A percentile compares a stretch with the other conserved stretches of the same genome.
phyloP scores from a whole-genome alignment of 2,888 invertebrate genomes.

The Agrochola circellaris region DNA sequence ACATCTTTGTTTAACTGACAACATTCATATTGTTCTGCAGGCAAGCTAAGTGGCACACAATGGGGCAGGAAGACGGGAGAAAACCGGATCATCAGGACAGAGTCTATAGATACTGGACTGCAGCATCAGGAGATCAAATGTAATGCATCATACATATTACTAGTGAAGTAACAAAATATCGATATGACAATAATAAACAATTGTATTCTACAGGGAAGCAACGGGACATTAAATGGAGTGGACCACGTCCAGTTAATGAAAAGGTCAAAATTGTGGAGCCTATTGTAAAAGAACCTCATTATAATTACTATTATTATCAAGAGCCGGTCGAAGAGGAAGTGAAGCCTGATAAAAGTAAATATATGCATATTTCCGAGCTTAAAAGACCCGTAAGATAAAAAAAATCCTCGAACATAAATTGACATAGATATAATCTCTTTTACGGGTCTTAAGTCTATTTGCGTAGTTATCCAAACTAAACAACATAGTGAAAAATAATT shows the following conservation, averaged over 20 bases:
- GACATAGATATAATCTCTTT: too few species aligned
- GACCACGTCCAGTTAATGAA: conserved; percentile 17
- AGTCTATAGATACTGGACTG: conserved; percentile 25
- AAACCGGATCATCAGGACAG: conserved; percentile 40
- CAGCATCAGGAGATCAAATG: conserved; percentile 36
- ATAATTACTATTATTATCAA: not conserved
- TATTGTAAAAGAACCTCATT: not conserved
- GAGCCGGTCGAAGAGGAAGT: conserved; percentile 3
- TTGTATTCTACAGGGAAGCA: conserved; percentile 28
- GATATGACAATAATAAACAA: not conserved
- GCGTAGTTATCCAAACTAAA: too few species aligned
- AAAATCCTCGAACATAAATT: too few species aligned
- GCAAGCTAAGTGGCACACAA: conserved; percentile 1
- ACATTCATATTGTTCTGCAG: conserved; percentile 21
- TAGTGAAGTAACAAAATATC: not conserved
- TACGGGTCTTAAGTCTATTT: too few species aligned
- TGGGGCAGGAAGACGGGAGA: conserved; percentile 49
- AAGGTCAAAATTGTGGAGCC: conserved; percentile 6
- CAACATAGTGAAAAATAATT: too few species aligned
- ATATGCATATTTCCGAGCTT: not conserved
- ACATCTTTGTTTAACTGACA: not conserved
- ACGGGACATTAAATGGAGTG: conserved; percentile 33
- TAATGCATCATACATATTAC: conserved; percentile 4
- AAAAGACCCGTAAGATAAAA: too few species aligned
- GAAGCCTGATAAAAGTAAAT: conserved; percentile 37